Evolutionary conservation across 2,888 invertebrate genomes (phyloP), one percentile per base, ranked within the genome.

Genomic region (Cryptosula pallasiana): DNA sequence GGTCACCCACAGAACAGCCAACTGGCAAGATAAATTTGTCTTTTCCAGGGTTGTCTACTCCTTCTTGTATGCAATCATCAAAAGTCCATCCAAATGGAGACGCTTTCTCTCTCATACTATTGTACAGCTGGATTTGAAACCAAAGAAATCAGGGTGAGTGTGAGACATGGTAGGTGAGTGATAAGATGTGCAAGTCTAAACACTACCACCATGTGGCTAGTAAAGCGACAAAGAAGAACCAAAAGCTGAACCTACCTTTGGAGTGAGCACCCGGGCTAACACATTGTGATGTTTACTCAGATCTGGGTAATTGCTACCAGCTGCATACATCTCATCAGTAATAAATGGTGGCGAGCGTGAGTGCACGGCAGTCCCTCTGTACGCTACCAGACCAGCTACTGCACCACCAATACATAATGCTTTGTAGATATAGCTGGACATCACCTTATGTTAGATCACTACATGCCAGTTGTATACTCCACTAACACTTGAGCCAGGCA

Each of bases 1-100:
- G 78, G 35, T 78, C 78, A 20, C 78, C 78, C 27, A 78, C 78
- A 13, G 77, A 75, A 23, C 75, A 55, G n/a, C 78, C 78, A 16
- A 78, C 74, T 25, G 75, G 74, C 35, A 70, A 73, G 71, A 71
- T 73, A 71, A 75, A 74, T 69, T 71, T 72, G 32, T 75, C 74
- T 35, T 74, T 72, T 27, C 78, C 76, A 3, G 76, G 75, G 72
- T 78, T 76, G 73, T 78, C 78, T 9, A 78, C 76, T 16, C 78
- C 78, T 34, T 75, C 73, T 72, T 78, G 78, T 32, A 78, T 78
- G 71, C 76, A 77, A 71, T 75, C 75, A 71, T 77, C 77, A 16
- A 77, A 69, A 13, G 76, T 76, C 71, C 72, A 74, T 9, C 77
- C 77, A 25, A 73, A 74, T 13, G 75, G 72, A 9, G 77, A 76